Evolutionary conservation across 2,797 vertebrate genomes (phyloP), one percentile per base, ranked within the genome.

Genomic region (Amphiprion clarkii): DNA sequence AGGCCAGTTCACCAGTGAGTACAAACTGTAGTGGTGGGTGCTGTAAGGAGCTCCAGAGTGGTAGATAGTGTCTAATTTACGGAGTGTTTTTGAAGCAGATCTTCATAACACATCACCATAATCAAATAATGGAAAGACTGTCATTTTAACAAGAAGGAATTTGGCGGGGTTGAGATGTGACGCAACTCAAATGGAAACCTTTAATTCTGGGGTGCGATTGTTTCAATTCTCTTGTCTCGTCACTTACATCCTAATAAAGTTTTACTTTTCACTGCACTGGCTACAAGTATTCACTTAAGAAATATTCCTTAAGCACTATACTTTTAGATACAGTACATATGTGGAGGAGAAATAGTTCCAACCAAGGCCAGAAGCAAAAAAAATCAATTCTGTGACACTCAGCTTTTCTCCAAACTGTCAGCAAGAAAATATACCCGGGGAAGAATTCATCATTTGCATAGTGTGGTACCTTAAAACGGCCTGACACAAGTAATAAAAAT

Each of bases 401-500:
- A 86, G 90, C 91, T 91, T 92, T 90, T 89, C 87, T 87, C 73
- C 83, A 85, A 88, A 85, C 84, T 89, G 89, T 92, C 93, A 93
- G 91, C 89, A 89, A 86, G 88, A 93, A 93, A 93, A 91, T 85
- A 91, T 83, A 90, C 86, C 88, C 71, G 36, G 60, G 87, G 83
- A 88, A 86, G 79, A 85, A 88, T 87, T 91, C 81, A 88, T 88
- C 83, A 92, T 94, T 93, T 95, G 92, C 92, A 94, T 94, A 90
- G 72, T 77, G 71, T 73, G 85, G 82, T 87, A 88, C 87, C 75
- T 89, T 90, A 84, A 91, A 94, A 91, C 57, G 62, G 76, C 90
- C 87, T 89, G 93, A 90, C 94, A 94, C 86, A 88, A 90, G 84
- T 91, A 92, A 94, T 93, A 94, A 93, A 95, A 94, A 92, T 91